Evolutionary conservation across 2,113 vertebrate species (phyloP).

Genomic region (Lota lota): DNA sequence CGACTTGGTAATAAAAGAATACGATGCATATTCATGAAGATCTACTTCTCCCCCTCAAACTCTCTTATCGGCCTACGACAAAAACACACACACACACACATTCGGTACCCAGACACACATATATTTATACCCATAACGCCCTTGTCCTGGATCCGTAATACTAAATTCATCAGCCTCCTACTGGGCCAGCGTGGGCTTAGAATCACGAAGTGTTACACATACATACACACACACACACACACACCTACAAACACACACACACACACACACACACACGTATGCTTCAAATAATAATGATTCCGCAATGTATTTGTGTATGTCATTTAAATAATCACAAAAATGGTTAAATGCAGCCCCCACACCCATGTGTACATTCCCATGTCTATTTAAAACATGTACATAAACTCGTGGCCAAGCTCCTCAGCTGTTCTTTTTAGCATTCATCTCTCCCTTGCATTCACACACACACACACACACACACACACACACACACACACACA

Average conservation of each 20-base stretch:
- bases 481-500: slow-evolving; percentile 20
- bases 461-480: slow-evolving; percentile 19
- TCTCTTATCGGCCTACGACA: not conserved
- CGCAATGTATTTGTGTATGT: too few relatives aligned
- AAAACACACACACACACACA: not conserved
- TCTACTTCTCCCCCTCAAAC: slow-evolving; percentile 24
- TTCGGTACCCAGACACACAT: slow-evolving; percentile 3
- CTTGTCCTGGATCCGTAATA: slow-evolving; percentile 58
- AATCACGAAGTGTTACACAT: slow-evolving; percentile 5
- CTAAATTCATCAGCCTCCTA: slow-evolving; percentile 42
- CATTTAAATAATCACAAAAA: too few relatives aligned
- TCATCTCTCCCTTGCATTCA: too few relatives aligned
- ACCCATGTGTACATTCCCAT: not conserved
- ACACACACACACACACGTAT: slow-evolving; percentile 4
- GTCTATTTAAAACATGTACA: not conserved
- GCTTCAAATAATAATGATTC: too few relatives aligned
- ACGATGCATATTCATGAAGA: slow-evolving; percentile 54
- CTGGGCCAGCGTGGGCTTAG: slow-evolving; percentile 48
- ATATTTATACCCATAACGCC: slow-evolving; percentile 47
- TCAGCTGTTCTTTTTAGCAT: too few relatives aligned
- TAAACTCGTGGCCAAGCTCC: too few relatives aligned
- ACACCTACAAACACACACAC: slow-evolving; percentile 5
- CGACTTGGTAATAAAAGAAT: slow-evolving; percentile 22
- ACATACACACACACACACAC: not conserved
- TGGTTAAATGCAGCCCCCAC: not conserved